phyloP scores from a whole-genome alignment of 2,113 vertebrate genomes.

The Callopanchax toddi region DNA sequence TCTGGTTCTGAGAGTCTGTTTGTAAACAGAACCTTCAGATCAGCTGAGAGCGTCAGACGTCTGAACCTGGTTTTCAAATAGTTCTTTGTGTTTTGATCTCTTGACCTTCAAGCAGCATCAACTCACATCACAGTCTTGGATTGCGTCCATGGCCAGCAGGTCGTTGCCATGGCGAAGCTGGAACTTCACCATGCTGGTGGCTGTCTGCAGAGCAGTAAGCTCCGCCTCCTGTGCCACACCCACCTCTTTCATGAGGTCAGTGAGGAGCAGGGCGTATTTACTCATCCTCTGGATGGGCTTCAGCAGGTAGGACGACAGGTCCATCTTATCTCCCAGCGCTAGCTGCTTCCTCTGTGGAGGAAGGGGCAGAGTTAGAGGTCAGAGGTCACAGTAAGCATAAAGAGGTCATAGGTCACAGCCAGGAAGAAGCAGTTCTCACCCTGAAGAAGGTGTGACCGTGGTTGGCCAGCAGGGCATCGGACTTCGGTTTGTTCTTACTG shows the following conservation, averaged over 20 bases:
- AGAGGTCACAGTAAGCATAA: background rate
- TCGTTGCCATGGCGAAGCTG: conserved; percentile 95
- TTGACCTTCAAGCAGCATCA: no score
- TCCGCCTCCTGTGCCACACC: conserved; percentile 83
- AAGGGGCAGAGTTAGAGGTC: accelerated
- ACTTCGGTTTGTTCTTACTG: conserved; percentile 89
- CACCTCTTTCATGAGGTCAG: conserved; percentile 92
- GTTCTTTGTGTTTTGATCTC: no score
- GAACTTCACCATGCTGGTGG: conserved; percentile 91
- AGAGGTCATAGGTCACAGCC: conserved; percentile 4
- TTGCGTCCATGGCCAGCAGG: conserved; percentile 96
- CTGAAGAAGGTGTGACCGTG: conserved; percentile 85
- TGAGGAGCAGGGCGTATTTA: conserved; percentile 91
- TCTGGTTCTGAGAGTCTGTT: no score
- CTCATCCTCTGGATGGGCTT: conserved; percentile 97
- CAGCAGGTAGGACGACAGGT: conserved; percentile 93
- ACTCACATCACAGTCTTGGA: conserved; percentile 91
- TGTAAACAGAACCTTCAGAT: background rate
- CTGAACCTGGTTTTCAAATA: no score
- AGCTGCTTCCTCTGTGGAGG: conserved; percentile 88
- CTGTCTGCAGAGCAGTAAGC: conserved; percentile 81
- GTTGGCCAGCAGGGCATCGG: conserved; percentile 80
- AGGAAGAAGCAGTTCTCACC: conserved; percentile 64
- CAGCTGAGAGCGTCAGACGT: no score
- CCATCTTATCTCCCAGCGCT: conserved; percentile 92